These are phyloP conservation scores for Onychostruthus taczanowskii DNA, from an alignment of 2,113 vertebrate genomes.

Conservation along the genomic window DNA sequence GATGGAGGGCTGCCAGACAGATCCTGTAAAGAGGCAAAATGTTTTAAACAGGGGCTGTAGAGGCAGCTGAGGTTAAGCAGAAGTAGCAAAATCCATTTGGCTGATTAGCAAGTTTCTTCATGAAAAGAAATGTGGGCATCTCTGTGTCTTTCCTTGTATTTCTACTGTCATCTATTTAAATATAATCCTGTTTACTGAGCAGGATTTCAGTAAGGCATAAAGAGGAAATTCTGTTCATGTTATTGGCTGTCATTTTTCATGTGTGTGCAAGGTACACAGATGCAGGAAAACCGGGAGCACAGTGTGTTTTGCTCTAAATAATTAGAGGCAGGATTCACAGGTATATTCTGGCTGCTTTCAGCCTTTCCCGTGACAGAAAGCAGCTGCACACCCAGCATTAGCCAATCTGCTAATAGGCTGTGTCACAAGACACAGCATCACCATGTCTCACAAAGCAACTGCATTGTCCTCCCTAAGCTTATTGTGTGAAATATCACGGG, in stretches of 20 bases:
- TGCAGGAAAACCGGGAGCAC: not conserved
- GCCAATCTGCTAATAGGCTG: constrained; percentile 67
- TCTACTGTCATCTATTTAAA: not conserved
- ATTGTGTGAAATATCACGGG: constrained; percentile 54
- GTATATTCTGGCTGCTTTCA: constrained; percentile 65
- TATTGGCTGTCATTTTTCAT: not conserved
- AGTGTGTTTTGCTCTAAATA: constrained; percentile 15
- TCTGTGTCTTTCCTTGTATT: not conserved
- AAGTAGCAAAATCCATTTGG: not conserved
- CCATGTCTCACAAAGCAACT: constrained; percentile 58
- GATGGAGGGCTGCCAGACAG: not conserved
- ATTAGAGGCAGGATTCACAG: constrained; percentile 63
- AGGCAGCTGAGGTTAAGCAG: not conserved
- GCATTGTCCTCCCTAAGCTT: constrained; percentile 62
- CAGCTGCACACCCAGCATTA: constrained; percentile 64
- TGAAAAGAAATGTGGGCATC: not conserved
- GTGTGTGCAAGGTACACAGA: not conserved
- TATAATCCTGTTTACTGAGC: not conserved
- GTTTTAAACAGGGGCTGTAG: not conserved
- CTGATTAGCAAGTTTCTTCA: not conserved
- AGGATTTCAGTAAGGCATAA: not conserved
- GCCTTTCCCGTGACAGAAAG: constrained; percentile 65
- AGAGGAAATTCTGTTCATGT: not conserved
- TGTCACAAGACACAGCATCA: constrained; percentile 68
- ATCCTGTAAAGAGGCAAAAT: not conserved